phyloP scores from a whole-genome alignment of 2,888 invertebrate genomes.

The Lasioglossum oenotherae region DNA sequence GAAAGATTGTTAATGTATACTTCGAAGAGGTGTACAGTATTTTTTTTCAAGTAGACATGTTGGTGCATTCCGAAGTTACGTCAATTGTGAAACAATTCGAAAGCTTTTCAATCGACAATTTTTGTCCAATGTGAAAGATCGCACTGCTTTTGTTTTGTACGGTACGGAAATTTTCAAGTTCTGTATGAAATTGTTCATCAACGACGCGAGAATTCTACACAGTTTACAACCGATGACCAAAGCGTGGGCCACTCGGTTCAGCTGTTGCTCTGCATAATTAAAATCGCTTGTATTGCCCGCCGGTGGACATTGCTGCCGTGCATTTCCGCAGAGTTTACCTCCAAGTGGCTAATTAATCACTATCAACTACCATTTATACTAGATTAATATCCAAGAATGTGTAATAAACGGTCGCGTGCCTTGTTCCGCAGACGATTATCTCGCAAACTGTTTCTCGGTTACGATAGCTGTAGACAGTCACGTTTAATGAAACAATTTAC shows the following conservation, averaged over 20 bases:
- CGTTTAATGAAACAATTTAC: neutral
- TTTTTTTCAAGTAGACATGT: neutral
- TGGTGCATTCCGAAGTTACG: too few species aligned
- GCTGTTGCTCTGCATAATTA: slow-evolving; percentile 31
- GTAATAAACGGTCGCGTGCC: neutral
- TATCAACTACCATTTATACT: neutral
- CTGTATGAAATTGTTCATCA: neutral
- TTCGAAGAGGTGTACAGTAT: neutral
- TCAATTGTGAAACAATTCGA: too few species aligned
- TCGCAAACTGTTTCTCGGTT: neutral
- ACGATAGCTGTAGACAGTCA: neutral
- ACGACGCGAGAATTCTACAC: neutral
- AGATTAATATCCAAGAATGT: neutral
- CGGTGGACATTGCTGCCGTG: neutral
- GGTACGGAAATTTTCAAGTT: neutral
- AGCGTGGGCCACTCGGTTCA: slow-evolving; percentile 15
- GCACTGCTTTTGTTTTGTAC: neutral
- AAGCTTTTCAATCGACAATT: too few species aligned
- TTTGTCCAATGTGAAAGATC: neutral
- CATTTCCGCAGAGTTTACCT: slow-evolving; percentile 4
- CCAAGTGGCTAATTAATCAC: slow-evolving; percentile 18
- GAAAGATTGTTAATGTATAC: neutral
- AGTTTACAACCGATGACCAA: slow-evolving; percentile 9
- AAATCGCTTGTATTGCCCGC: slow-evolving; percentile 13
- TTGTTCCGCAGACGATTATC: neutral